These are phyloP conservation scores for Peromyscus leucopus DNA, from an alignment of 2,113 vertebrate species.

Conservation along the genomic window DNA sequence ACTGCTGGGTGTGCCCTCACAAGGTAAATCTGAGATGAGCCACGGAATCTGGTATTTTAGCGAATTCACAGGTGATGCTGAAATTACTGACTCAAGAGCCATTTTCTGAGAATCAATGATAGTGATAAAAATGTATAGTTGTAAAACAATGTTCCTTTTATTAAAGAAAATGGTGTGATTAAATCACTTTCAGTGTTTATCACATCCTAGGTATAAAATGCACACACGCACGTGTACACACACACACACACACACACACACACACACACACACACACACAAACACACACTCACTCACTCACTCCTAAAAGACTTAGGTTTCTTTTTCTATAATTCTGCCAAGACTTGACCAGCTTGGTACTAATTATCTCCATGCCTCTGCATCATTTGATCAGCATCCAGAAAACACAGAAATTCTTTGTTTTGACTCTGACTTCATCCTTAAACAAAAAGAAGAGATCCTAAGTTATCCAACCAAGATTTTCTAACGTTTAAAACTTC, in stretches of 20 bases:
- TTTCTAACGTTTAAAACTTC: conserved; percentile 28
- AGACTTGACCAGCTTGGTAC: conserved; percentile 74
- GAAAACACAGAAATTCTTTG: conserved; percentile 74
- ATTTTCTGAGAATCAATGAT: neutral
- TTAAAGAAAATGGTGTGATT: neutral
- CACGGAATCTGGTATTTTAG: neutral
- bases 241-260: neutral
- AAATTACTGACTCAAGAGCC: neutral
- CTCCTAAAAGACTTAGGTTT: neutral
- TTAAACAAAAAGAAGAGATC: conserved; percentile 74
- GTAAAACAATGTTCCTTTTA: neutral
- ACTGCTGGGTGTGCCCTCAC: neutral
- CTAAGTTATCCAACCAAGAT: conserved; percentile 60
- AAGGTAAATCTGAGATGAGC: neutral
- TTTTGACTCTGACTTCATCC: conserved; percentile 77
- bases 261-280: neutral
- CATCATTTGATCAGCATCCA: conserved; percentile 67
- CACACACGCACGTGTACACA: no score
- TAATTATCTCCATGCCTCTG: conserved; percentile 64
- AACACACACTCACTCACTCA: neutral
- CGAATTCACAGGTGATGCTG: no score
- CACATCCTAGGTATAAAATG: neutral
- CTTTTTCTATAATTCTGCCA: neutral
- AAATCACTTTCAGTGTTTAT: neutral
- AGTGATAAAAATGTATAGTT: neutral